Conservation (phyloP, 2,797 vertebrate species). For the Cephalopachus bancanus region DNA sequence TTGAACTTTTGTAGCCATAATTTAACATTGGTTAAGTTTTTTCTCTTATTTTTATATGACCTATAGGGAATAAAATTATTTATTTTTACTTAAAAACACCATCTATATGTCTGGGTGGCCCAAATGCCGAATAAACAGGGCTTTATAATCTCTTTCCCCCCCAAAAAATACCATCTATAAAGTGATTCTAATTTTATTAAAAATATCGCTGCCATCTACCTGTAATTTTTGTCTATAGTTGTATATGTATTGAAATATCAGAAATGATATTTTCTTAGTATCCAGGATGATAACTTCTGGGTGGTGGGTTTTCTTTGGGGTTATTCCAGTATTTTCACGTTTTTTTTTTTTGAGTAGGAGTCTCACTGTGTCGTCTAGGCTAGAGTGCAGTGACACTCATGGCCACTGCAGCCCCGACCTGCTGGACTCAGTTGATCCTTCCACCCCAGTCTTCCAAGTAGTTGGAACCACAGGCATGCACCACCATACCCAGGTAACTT, state of each 20-base stretch:
- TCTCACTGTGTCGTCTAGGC: no score
- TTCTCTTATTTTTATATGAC: background rate
- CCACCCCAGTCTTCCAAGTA: no score
- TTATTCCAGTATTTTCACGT: background rate
- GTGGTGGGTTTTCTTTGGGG: background rate
- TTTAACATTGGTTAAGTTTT: background rate
- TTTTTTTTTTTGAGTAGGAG: background rate
- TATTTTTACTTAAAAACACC: constrained; percentile 36
- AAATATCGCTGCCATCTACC: background rate
- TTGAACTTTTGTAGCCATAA: background rate
- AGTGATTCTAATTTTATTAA: constrained; percentile 32
- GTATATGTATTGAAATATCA: background rate
- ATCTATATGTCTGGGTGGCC: background rate
- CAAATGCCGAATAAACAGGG: no score
- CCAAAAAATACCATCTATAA: background rate
- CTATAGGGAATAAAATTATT: background rate
- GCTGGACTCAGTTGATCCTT: no score
- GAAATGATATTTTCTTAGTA: constrained; percentile 1
- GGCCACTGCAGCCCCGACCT: no score
- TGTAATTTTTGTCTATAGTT: background rate
- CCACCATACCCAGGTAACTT: no score
- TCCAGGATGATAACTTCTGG: background rate
- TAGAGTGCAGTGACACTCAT: no score
- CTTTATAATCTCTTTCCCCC: no score
- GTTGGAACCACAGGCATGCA: no score